Evolutionary conservation across 2,113 vertebrate species (phyloP), one percentile per base, ranked within the genome.

Genomic region (Ciconia boyciana): DNA sequence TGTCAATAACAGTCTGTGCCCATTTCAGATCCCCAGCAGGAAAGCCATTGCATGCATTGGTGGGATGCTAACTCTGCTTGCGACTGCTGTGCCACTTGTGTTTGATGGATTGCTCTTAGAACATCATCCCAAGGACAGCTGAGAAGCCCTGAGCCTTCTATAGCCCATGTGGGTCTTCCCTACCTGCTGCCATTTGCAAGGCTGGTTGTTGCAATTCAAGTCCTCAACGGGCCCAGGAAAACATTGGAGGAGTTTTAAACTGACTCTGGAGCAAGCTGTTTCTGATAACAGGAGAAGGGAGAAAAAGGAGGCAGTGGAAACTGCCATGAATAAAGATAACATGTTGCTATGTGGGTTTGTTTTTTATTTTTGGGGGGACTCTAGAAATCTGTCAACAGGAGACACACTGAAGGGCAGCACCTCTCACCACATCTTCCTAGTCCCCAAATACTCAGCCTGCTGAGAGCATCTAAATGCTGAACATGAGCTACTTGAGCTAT

Each of bases 21-120:
- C 70, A 54, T 97, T 97, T 86, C 96, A 98, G 98, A 36, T 77
- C 85, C 71, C 60, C 74, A 29, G 49, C 66, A 84, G 92, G 34
- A 89, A 94, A 97, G 75, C 49, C 78, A 29, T 1, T 24, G 28
- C 62, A 58, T 0, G 0, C 12, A 2, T 6, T 62, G 1, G 8
- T 31, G 39, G 78, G 91, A 62, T 90, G 64, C 66, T 95, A 25
- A 70, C 58, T 25, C 41, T 51, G 54, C 81, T 55, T 29, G 32
- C 3, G 11, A 28, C 65, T 68, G 64, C 85, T 62, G 60, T 6
- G 2, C 41, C 0, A 0, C 75, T 32, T 16, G 24, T 61, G 48
- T 64, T 32, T 22, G 74, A 31, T 44, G 94, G 84, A 83, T 3
- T 79, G 84, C 74, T 79, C 66, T 16, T 36, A 31, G 43, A 75